Evolutionary conservation across 2,888 invertebrate species (phyloP), one percentile per base, ranked within the genome.

Genomic region (Griposia aprilina): DNA sequence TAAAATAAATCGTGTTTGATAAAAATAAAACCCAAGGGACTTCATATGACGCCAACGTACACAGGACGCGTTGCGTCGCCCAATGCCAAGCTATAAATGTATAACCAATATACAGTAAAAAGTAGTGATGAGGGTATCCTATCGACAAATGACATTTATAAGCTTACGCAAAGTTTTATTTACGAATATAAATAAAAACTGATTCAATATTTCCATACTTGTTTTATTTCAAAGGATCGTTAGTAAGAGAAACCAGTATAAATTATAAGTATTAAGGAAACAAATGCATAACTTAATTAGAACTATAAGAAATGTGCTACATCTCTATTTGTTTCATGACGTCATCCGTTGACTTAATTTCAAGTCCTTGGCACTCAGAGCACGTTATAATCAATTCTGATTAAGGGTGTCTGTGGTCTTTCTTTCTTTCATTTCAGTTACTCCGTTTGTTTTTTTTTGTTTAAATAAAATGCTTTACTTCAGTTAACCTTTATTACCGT

Each of bases 291-390:
- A 69, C 20, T 41, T 4, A 17, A 13, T 13, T 48, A 48, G 11
- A 48, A 0, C 11, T 48, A 1, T 20, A 59, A 4, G 10, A 26
- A 63, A 41, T 52, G n/a, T 20, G 50, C 17, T 41, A 17, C 41
- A 73, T 65, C 26, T 55, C 41, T 66, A 62, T 20, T 36, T 50
- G 17, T 72, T 72, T 72, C n/a, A 63, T 65, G 72, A 52, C 36
- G 45, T 71, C 62, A 48, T 60, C 11, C 20, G 1, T 36, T 50
- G 50, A 72, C 20, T 30, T 66, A 23, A 66, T 15, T 71, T 30
- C 48, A 60, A 66, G 55, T 45, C 55, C 66, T 30, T 55, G 20
- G 52, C 23, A 26, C 41, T 36, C 60, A 62, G 65, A 65, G 3
- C 20, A 65, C 41, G 52, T 26, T 52, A 71, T 2, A 71, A 48